These are phyloP conservation scores for Taurulus bubalis DNA, from an alignment of 2,113 vertebrate genomes.

Conservation along the genomic window DNA sequence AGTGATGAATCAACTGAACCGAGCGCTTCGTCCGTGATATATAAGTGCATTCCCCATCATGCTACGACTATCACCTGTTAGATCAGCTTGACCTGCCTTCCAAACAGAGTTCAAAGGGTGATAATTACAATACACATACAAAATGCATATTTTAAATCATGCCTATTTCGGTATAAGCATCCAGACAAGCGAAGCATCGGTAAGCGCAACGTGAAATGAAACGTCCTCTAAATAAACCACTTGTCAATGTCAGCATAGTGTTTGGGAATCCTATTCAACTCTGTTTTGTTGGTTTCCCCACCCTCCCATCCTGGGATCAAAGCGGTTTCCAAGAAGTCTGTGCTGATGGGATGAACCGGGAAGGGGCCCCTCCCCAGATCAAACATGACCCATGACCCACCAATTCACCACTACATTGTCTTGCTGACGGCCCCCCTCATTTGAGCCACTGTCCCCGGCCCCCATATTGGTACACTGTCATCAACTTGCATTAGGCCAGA, in stretches of 20 bases:
- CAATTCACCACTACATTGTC: constrained; percentile 68
- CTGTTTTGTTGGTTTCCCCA: constrained; percentile 23
- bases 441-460: constrained; percentile 68
- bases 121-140: neutral
- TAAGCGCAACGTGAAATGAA: constrained; percentile 9
- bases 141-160: neutral
- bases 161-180: neutral
- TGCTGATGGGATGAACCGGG: constrained; percentile 62
- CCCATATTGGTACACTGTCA: constrained; percentile 66
- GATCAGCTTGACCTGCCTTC: neutral
- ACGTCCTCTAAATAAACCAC: neutral
- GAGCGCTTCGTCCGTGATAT: neutral
- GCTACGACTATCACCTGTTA: neutral
- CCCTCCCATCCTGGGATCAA: constrained; percentile 36
- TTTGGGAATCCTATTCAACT: constrained; percentile 41
- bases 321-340: constrained; percentile 74
- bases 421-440: constrained; percentile 57
- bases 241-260: constrained; percentile 26
- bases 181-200: neutral
- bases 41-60: neutral
- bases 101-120: neutral
- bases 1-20: neutral
- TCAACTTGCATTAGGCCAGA: constrained; percentile 58
- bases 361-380: constrained; percentile 70
- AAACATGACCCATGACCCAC: constrained; percentile 76